Conservation (phyloP, 2,797 vertebrate genomes). For the Apogon talboti region DNA sequence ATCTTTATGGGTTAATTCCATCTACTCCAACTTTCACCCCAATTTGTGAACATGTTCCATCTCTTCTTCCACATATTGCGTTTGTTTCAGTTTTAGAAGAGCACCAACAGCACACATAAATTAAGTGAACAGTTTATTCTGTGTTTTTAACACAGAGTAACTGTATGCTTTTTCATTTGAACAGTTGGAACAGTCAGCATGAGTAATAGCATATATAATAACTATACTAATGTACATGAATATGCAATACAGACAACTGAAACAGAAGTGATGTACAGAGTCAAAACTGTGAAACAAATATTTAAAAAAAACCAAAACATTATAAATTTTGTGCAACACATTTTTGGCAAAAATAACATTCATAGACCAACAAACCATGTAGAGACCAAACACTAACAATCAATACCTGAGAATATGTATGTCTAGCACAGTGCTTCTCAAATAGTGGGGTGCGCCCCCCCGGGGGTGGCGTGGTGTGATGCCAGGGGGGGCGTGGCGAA, state of each 20-base stretch:
- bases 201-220: background rate
- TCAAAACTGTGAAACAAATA: too few species aligned
- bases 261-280: background rate
- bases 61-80: too few species aligned
- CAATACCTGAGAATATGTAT: conserved; percentile 53
- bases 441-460: too few species aligned
- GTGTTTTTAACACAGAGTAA: background rate
- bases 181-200: background rate
- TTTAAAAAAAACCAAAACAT: too few species aligned
- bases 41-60: too few species aligned
- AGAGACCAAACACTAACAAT: conserved; percentile 23
- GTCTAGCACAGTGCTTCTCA: too few species aligned
- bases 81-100: background rate
- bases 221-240: background rate
- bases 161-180: background rate
- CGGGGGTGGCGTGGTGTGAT: too few species aligned
- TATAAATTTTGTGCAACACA: conserved; percentile 3
- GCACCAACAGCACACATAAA: background rate
- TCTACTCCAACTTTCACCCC: too few species aligned
- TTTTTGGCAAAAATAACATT: conserved; percentile 9
- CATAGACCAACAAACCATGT: conserved; percentile 2
- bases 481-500: too few species aligned
- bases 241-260: background rate
- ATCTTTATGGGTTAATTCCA: too few species aligned
- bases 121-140: conserved; percentile 10